Conservation (phyloP, 2,797 vertebrate genomes). For the Distichodus sexfasciatus region DNA sequence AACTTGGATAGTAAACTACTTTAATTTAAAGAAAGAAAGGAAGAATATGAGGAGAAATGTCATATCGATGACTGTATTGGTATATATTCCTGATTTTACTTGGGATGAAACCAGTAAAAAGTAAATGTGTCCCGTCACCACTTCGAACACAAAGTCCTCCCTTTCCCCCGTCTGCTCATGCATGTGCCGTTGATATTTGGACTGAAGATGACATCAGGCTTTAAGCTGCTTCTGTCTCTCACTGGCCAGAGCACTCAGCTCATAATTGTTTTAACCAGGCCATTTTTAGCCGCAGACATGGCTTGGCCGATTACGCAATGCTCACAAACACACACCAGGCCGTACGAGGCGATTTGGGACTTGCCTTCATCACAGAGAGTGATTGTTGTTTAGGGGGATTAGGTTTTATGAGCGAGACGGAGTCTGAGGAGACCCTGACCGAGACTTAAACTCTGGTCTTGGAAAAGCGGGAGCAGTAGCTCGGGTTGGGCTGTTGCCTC, state of each 20-base stretch:
- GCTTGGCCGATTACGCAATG: constrained; percentile 69
- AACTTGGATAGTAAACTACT: too few species aligned
- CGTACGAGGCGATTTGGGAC: constrained; percentile 26
- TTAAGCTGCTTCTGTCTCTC: constrained; percentile 17
- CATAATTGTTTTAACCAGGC: constrained; percentile 74
- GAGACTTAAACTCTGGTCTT: too few species aligned
- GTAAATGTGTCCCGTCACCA: too few species aligned
- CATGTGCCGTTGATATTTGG: constrained; percentile 14
- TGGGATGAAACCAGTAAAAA: too few species aligned
- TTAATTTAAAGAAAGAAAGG: too few species aligned
- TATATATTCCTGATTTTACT: too few species aligned
- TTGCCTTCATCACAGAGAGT: constrained; percentile 44
- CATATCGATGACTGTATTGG: too few species aligned
- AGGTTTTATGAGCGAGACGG: constrained; percentile 52
- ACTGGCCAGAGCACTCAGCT: constrained; percentile 58
- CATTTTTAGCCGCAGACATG: constrained; percentile 75
- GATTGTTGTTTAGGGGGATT: constrained; percentile 72
- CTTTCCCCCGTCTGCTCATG: background rate
- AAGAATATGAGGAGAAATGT: too few species aligned
- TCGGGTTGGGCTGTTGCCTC: background rate
- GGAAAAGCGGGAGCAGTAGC: too few species aligned
- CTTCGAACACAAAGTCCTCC: too few species aligned
- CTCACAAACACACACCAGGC: constrained; percentile 33
- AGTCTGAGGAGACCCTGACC: constrained; percentile 16
- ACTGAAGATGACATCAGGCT: constrained; percentile 36